A percentile compares a stretch with the other conserved stretches of the same genome.
Evolutionary conservation across 2,797 vertebrate genomes (phyloP).

Genomic region (Cyclura pinguis): DNA sequence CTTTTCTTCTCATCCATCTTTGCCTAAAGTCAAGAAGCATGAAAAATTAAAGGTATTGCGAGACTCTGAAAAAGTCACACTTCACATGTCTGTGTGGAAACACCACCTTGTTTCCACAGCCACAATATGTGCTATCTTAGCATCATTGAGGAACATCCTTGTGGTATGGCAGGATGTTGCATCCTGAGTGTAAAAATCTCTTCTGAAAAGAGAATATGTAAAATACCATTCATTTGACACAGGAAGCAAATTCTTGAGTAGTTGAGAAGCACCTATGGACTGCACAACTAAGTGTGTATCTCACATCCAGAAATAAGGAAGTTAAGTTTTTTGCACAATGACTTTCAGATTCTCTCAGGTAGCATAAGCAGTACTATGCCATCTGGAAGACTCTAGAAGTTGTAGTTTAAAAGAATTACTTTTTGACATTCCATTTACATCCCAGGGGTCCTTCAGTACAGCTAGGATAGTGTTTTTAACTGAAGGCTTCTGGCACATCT

Average conservation of each 20-base stretch:
- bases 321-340: too few relatives aligned
- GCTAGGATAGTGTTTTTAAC: neutral
- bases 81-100: too few relatives aligned
- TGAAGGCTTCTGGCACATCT: too few relatives aligned
- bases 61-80: neutral
- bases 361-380: too few relatives aligned
- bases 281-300: neutral
- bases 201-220: neutral
- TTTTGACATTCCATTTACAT: too few relatives aligned
- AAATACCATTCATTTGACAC: neutral
- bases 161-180: neutral
- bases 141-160: neutral
- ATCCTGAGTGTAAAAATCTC: neutral
- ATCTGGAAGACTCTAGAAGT: too few relatives aligned
- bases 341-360: too few relatives aligned
- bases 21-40: neutral
- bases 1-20: neutral
- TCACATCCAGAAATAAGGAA: neutral
- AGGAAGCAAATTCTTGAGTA: neutral
- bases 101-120: neutral
- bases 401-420: too few relatives aligned
- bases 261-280: neutral
- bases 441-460: neutral
- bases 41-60: too few relatives aligned
- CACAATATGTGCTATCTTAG: neutral